Evolutionary conservation across 2,888 invertebrate genomes (phyloP), one percentile per base, ranked within the genome.

Genomic region (Epicampocera succincta): DNA sequence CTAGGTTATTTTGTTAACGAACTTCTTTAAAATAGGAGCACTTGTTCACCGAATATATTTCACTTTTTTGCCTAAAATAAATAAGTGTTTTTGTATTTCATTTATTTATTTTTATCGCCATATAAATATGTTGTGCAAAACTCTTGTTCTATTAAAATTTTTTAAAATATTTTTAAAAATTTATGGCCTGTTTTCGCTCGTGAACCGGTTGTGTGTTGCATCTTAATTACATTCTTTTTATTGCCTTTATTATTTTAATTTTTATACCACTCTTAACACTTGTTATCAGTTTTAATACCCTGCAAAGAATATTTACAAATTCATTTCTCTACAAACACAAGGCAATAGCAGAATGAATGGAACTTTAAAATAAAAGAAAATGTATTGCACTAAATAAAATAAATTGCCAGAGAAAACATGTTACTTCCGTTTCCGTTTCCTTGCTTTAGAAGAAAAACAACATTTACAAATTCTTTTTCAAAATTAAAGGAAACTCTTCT

Each of bases 361-460:
- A 54, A n/a, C n/a, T 33, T 42, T 50, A 38, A 60, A 68, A 46
- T 40, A 4, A 38, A 29, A 69, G 9, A 38, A 73, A 17, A 56
- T 13, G 48, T 25, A n/a, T n/a, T n/a, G n/a, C n/a, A n/a, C n/a
- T n/a, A 61, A 42, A 44, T 40, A 48, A 66, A 79, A 40, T 68
- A 79, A 69, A 74, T 61, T 77, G 50, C 46, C 25, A 69, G 11
- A 77, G 69, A 74, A 74, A 80, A 80, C 65, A 74, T 73, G 73
- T 82, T 74, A 74, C 81, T 77, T 82, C 81, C 81, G 77, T 77
- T 82, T 77, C 77, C 81, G 74, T 15, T 71, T 78, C 52, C 66
- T 60, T 33, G 15, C 42, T 65, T 52, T 60, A 52, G 15, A 78
- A 40, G 66, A 60, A 78, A 73, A 66, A 78, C 78, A 78, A 66